phyloP scores from a whole-genome alignment of 2,888 invertebrate species.

The Tryphoninae sp. region DNA sequence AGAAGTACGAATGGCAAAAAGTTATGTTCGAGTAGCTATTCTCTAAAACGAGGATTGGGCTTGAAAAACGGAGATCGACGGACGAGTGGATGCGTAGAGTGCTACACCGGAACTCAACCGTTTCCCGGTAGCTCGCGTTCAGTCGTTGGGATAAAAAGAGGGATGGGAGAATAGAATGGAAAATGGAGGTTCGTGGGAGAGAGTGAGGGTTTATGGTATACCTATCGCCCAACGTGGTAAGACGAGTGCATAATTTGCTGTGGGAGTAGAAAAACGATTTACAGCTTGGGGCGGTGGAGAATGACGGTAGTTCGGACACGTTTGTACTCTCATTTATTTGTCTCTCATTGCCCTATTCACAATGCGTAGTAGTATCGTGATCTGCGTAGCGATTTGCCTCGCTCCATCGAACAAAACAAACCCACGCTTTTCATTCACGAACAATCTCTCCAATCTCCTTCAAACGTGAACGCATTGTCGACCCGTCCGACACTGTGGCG shows the following conservation, averaged over 20 bases:
- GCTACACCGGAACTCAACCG: constrained; percentile 2
- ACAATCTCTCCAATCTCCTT: background rate
- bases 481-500: background rate
- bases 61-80: background rate
- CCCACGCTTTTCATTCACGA: constrained; percentile 7
- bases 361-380: constrained; percentile 6
- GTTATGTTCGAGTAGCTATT: too few relatives aligned
- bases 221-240: constrained; percentile 19
- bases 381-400: constrained; percentile 10
- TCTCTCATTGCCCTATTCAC: constrained; percentile 43
- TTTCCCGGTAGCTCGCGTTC: constrained; percentile 29
- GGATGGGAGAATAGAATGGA: constrained; percentile 55
- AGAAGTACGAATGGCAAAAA: too few relatives aligned
- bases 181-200: constrained; percentile 53
- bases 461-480: background rate
- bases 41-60: too few relatives aligned
- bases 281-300: constrained; percentile 21
- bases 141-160: constrained; percentile 29
- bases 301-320: constrained; percentile 4
- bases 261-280: constrained; percentile 38
- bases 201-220: constrained; percentile 36
- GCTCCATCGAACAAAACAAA: constrained; percentile 28
- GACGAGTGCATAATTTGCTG: constrained; percentile 10
- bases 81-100: constrained; percentile 15
- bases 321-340: constrained; percentile 37